A percentile compares a stretch with the other conserved stretches of the same genome.
These are phyloP conservation scores for Phasia obesa DNA, from an alignment of 2,888 invertebrate genomes.

Conservation along the genomic window DNA sequence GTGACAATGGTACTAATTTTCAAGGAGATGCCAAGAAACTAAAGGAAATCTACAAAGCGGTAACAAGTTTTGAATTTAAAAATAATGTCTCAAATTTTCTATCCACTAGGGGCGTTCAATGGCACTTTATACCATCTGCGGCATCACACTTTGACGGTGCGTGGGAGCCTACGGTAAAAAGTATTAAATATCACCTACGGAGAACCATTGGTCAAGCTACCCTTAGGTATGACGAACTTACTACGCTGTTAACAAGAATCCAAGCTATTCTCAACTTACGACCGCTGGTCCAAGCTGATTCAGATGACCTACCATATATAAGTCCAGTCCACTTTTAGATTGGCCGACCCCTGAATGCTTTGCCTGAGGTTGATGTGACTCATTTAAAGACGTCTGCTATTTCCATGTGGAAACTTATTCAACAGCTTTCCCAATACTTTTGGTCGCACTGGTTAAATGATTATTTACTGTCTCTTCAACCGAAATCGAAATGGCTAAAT, in stretches of 20 bases:
- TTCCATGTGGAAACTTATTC: constrained; percentile 1
- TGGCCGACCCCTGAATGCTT: too few relatives aligned
- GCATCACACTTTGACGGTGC: constrained; percentile 24
- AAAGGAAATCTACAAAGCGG: constrained; percentile 13
- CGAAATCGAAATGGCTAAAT: too few relatives aligned
- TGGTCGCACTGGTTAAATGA: neutral
- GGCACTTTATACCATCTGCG: constrained; percentile 45
- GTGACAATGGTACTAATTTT: constrained; percentile 67
- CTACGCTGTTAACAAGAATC: too few relatives aligned
- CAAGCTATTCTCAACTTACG: too few relatives aligned
- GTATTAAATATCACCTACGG: too few relatives aligned
- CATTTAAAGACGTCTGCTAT: neutral
- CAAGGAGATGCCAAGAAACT: constrained; percentile 40
- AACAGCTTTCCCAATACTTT: constrained; percentile 13
- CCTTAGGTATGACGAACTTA: too few relatives aligned
- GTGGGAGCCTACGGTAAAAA: too few relatives aligned
- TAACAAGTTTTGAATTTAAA: constrained; percentile 16
- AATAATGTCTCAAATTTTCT: constrained; percentile 34
- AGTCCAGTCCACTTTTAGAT: too few relatives aligned
- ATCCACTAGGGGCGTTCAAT: constrained; percentile 38
- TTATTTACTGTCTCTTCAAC: too few relatives aligned
- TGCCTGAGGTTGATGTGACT: constrained; percentile 1
- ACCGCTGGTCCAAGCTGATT: too few relatives aligned
- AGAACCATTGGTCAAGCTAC: too few relatives aligned
- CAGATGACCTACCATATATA: too few relatives aligned